Conservation (phyloP, 2,888 invertebrate genomes). For the Synanthedon tipuliformis region DNA sequence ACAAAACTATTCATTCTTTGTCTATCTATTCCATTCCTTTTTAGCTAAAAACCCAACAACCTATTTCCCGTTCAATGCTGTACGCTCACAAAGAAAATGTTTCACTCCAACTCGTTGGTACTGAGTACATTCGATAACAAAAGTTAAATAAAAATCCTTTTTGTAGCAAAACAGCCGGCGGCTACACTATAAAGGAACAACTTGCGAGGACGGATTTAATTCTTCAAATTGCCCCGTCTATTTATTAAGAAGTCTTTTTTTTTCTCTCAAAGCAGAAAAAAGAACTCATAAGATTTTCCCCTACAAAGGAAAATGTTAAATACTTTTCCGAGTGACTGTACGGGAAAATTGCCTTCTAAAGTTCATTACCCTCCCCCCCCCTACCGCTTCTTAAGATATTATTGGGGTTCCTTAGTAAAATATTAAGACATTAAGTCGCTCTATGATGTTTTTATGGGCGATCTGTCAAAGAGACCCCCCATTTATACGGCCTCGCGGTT, state of each 20-base stretch:
- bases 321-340: constrained; percentile 28
- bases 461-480: neutral
- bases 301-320: constrained; percentile 15
- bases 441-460: neutral
- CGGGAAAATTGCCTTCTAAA: constrained; percentile 22
- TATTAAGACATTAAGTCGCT: neutral
- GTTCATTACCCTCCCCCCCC: constrained; percentile 17
- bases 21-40: neutral
- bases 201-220: constrained; percentile 9
- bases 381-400: constrained; percentile 1
- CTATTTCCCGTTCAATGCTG: neutral
- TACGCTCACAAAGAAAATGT: constrained; percentile 5
- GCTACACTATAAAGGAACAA: constrained; percentile 3
- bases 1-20: neutral
- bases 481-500: too few relatives aligned
- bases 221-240: constrained; percentile 14
- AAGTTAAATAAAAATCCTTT: constrained; percentile 4
- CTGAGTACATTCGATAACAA: constrained; percentile 6
- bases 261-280: constrained; percentile 7
- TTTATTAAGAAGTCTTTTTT: constrained; percentile 8
- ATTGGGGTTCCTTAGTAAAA: constrained; percentile 1
- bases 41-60: neutral
- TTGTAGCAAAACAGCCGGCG: neutral
- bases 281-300: constrained; percentile 13
- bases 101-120: constrained; percentile 3